Base-by-base conservation (phyloP, 2,888 invertebrate species). In the Drosophila longiperda region DNA sequence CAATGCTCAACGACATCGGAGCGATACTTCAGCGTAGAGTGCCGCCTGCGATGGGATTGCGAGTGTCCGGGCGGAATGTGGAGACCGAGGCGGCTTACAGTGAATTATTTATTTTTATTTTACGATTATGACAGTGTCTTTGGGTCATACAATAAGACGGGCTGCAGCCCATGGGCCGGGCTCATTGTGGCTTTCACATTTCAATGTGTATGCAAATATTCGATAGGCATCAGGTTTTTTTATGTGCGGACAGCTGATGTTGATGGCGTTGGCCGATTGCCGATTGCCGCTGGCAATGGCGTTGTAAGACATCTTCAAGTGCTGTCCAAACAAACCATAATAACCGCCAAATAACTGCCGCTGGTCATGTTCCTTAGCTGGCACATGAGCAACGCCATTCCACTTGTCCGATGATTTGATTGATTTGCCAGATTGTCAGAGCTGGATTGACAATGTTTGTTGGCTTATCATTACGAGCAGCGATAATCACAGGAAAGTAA, bases 141-240 rank as follows among this genome's bases (percentile, higher is more conserved):
- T 60, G 49, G 74, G 40, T 61, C 64, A 74, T 84, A 82, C 79
- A 82, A 84, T 84, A 75, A 77, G 71, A 66, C 69, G 38, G 48
- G 15, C 15, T 38, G 12, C 15, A 55, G n/a, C 54, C 11, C 9
- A 36, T 54, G 36, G 20, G 7, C 26, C 15, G 34, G 26, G 20
- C 69, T 68, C 57, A 57, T 82, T 77, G 79, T 67, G 85, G 78
- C 89, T 80, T 87, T 87, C 88, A 78, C 52, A 75, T 72, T 84
- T 85, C 82, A 74, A 85, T 84, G 88, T 69, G 57, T 75, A 87
- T 87, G 85, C 90, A 86, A 86, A 83, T 85, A 87, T 59, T 48
- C 62, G 60, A 77, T 77, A 70, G 71, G 42, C 69, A 78, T 60
- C 50, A 68, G 63, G 53, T 2, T 12, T 36, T 55, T 53, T 73